A percentile compares a stretch with the other conserved stretches of the same genome.
phyloP scores from a whole-genome alignment of 2,113 vertebrate species.

The Setophaga kirtlandii region DNA sequence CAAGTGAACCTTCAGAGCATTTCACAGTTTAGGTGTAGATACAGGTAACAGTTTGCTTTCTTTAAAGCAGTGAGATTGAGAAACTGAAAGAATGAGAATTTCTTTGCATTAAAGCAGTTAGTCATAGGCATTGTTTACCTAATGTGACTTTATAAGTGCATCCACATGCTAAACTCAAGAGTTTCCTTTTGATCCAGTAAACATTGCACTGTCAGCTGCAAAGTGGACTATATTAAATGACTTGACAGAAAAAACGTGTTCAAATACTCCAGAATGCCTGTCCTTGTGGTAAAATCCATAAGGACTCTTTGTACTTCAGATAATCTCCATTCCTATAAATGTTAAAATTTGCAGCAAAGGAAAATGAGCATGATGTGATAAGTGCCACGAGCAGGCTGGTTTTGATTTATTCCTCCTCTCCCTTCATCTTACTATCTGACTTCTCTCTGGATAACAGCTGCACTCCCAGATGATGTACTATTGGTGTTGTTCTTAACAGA shows the following conservation, averaged over 20 bases:
- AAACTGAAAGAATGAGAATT: not conserved
- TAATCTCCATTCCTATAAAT: not conserved
- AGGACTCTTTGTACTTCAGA: not conserved
- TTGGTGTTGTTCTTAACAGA: not conserved
- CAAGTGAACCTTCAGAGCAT: not conserved
- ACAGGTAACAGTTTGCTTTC: not conserved
- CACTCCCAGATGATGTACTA: conserved; percentile 11
- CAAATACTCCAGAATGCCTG: not conserved
- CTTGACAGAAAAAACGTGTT: not conserved
- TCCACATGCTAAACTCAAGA: not conserved
- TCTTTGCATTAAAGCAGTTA: not conserved
- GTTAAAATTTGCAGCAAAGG: not conserved
- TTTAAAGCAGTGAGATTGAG: not conserved
- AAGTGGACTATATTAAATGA: not conserved
- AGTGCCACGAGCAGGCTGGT: not conserved
- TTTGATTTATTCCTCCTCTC: conserved; percentile 42
- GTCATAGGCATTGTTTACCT: not conserved
- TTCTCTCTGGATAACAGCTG: conserved; percentile 29
- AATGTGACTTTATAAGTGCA: not conserved
- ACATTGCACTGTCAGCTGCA: not conserved
- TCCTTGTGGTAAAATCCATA: not conserved
- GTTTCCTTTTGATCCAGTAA: not conserved
- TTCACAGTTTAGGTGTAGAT: not conserved
- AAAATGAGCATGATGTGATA: not conserved
- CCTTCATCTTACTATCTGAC: not conserved